phyloP scores from a whole-genome alignment of 37 sponge, comb jelly and placozoan genomes.

The Aphrocallistes beatrix region DNA sequence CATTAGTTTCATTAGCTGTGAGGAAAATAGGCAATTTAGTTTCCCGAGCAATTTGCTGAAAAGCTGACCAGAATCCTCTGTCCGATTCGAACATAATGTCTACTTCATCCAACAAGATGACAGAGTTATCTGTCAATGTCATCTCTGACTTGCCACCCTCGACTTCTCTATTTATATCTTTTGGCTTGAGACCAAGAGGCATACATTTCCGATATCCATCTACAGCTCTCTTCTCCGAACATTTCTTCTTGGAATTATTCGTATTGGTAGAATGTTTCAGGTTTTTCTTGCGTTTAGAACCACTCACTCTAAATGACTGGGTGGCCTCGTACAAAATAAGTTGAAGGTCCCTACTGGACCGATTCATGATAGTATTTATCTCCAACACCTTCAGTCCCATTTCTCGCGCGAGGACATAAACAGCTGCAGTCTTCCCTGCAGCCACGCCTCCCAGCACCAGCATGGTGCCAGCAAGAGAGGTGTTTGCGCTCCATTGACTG shows the following conservation, averaged over 20 bases:
- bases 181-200: too few relatives aligned
- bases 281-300: too few relatives aligned
- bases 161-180: background rate
- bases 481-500: background rate
- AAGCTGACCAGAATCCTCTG: background rate
- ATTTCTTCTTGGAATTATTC: too few relatives aligned
- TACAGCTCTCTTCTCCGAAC: too few relatives aligned
- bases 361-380: background rate
- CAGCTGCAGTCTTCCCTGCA: background rate
- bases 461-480: background rate
- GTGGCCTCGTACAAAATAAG: background rate
- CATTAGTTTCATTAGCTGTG: constrained; percentile 5
- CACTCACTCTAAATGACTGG: background rate
- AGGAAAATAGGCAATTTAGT: constrained; percentile 13
- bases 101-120: background rate
- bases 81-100: background rate
- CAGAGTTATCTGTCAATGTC: background rate
- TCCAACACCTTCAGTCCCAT: background rate
- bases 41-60: constrained; percentile 6
- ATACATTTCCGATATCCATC: too few relatives aligned
- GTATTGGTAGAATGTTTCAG: too few relatives aligned
- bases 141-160: background rate
- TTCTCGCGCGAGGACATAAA: background rate
- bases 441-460: background rate
- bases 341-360: background rate